Evolutionary conservation across 2,888 invertebrate genomes (phyloP).

Genomic region (Eutolmus rufibarbis): DNA sequence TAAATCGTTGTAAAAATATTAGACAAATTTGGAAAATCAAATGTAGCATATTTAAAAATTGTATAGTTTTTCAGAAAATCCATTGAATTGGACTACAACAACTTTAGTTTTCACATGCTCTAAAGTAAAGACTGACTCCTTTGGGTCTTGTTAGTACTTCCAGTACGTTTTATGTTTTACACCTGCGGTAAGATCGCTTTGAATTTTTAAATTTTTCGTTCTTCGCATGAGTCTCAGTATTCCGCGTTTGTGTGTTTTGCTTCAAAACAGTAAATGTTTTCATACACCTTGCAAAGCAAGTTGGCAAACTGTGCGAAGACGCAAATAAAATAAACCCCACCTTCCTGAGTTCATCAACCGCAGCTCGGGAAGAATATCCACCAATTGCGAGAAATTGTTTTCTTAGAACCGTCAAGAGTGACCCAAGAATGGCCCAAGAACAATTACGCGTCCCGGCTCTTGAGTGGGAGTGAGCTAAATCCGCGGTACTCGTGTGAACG

Average conservation of each 20-base stretch:
- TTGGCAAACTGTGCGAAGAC: background rate
- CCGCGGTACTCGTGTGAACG: background rate
- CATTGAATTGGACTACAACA: too few relatives aligned
- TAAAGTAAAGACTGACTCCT: too few relatives aligned
- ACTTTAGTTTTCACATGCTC: too few relatives aligned
- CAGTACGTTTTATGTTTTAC: background rate
- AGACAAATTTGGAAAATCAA: too few relatives aligned
- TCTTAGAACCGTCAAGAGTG: background rate
- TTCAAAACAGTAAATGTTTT: background rate
- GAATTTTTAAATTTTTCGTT: background rate
- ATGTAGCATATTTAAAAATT: too few relatives aligned
- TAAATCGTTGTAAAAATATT: too few relatives aligned
- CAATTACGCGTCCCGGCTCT: background rate
- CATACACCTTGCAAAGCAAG: background rate
- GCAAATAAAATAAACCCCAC: background rate
- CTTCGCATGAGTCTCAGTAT: background rate
- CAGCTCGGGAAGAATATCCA: background rate
- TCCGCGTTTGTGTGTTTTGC: background rate
- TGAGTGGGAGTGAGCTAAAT: conserved; percentile 1
- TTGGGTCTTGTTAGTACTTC: background rate
- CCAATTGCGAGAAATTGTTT: conserved; percentile 10
- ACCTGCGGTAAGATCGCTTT: background rate
- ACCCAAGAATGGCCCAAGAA: background rate
- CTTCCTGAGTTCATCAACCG: background rate
- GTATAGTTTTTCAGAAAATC: too few relatives aligned